These are phyloP conservation scores for Trichacis sp. DNA, from an alignment of 2,888 invertebrate species.

Conservation along the genomic window DNA sequence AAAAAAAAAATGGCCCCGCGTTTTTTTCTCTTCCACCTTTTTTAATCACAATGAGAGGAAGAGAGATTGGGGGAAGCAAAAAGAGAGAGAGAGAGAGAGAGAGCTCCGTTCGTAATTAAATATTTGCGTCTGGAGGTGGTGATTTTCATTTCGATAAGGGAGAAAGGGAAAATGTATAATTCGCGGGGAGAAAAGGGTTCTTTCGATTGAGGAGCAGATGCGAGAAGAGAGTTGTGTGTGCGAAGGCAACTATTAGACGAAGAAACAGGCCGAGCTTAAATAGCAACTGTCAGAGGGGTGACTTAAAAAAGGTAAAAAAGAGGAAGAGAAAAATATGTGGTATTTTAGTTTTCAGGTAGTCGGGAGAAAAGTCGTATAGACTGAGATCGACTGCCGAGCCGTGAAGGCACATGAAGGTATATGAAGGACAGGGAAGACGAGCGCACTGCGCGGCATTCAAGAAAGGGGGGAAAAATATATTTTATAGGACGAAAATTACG, in stretches of 20 bases:
- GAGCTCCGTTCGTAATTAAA: too few relatives aligned
- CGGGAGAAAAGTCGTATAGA: slow-evolving; percentile 26
- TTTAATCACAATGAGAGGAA: too few relatives aligned
- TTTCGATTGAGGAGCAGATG: slow-evolving; percentile 43
- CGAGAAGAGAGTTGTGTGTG: slow-evolving; percentile 56
- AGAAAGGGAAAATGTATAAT: slow-evolving; percentile 26
- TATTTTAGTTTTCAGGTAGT: slow-evolving; percentile 59
- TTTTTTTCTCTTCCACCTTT: slow-evolving; percentile 45
- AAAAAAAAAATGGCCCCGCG: too few relatives aligned
- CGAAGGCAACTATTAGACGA: slow-evolving; percentile 61
- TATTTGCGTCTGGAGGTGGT: too few relatives aligned
- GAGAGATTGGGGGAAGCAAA: too few relatives aligned
- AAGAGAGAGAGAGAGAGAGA: slow-evolving; percentile 17
- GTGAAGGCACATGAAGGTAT: too few relatives aligned
- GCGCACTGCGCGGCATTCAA: too few relatives aligned
- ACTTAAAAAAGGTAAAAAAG: slow-evolving; percentile 49
- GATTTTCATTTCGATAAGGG: too few relatives aligned
- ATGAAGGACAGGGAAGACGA: neutral
- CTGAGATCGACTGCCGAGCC: too few relatives aligned
- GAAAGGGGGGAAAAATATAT: slow-evolving; percentile 34
- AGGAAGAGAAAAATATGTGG: slow-evolving; percentile 48
- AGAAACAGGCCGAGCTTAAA: slow-evolving; percentile 56
- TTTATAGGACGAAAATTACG: slow-evolving; percentile 40
- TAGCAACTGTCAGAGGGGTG: slow-evolving; percentile 57
- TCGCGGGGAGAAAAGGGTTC: slow-evolving; percentile 46